These are phyloP conservation scores for Leptopterna dolabrata DNA, from an alignment of 2,888 invertebrate species.

Conservation along the genomic window DNA sequence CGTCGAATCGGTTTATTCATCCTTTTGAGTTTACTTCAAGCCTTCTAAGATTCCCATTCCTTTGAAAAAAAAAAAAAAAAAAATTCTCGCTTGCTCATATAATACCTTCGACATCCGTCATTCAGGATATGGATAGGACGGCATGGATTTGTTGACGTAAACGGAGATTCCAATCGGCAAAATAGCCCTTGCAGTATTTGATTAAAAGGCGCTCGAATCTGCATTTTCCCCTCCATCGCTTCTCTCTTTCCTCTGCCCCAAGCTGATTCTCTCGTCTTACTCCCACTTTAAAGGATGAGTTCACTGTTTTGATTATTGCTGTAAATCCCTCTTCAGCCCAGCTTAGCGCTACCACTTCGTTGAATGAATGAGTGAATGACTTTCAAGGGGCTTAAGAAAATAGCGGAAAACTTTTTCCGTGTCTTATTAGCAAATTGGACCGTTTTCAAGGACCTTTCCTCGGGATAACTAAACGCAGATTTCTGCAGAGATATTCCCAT, in stretches of 20 bases:
- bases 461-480: background rate
- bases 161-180: conserved; percentile 1
- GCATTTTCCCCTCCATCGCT: background rate
- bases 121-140: background rate
- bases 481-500: background rate
- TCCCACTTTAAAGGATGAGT: conserved; percentile 30
- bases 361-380: conserved; percentile 44
- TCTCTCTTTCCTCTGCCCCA: background rate
- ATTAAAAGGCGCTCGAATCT: background rate
- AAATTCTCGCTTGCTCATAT: background rate
- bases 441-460: background rate
- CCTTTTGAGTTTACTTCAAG: background rate
- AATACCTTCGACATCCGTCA: background rate
- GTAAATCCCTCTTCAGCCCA: conserved; percentile 23
- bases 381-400: conserved; percentile 16
- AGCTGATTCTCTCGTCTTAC: background rate
- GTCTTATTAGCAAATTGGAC: conserved; percentile 43
- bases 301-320: conserved; percentile 43
- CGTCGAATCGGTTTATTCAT: background rate
- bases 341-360: conserved; percentile 29
- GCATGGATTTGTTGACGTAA: conserved; percentile 8
- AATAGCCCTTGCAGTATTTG: conserved; percentile 9
- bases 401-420: conserved; percentile 17
- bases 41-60: background rate
- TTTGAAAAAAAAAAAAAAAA: too few species aligned